phyloP scores from a whole-genome alignment of 2,113 vertebrate species.

The Lasiurus borealis region DNA sequence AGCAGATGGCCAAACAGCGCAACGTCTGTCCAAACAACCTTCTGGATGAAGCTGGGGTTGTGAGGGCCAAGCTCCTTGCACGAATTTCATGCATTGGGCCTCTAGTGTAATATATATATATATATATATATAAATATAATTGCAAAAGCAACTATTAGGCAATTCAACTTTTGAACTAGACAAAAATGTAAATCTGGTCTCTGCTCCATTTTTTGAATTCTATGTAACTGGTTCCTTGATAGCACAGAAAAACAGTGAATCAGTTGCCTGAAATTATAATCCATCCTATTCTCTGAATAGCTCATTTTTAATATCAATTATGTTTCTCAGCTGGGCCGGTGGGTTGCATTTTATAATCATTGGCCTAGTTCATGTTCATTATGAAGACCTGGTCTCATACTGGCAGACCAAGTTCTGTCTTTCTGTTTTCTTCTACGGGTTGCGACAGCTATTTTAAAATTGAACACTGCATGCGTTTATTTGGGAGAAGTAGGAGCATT shows the following conservation, averaged over 20 bases:
- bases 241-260: background rate
- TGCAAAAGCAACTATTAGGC: slow-evolving; percentile 58
- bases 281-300: background rate
- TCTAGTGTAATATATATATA: background rate
- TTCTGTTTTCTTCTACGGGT: background rate
- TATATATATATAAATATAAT: background rate
- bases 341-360: background rate
- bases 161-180: slow-evolving; percentile 50
- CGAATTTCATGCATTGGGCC: too few relatives aligned
- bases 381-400: background rate
- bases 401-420: background rate
- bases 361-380: background rate
- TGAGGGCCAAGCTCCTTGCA: too few relatives aligned
- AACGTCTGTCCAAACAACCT: too few relatives aligned
- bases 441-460: background rate
- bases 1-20: too few relatives aligned
- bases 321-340: background rate
- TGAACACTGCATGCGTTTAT: background rate
- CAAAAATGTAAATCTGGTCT: slow-evolving; percentile 42
- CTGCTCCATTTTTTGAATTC: slow-evolving; percentile 32
- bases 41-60: too few relatives aligned
- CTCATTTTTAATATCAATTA: background rate
- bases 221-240: background rate
- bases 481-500: background rate
- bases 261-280: background rate